phyloP scores from a whole-genome alignment of 2,888 invertebrate genomes.

The Clitarchus hookeri region DNA sequence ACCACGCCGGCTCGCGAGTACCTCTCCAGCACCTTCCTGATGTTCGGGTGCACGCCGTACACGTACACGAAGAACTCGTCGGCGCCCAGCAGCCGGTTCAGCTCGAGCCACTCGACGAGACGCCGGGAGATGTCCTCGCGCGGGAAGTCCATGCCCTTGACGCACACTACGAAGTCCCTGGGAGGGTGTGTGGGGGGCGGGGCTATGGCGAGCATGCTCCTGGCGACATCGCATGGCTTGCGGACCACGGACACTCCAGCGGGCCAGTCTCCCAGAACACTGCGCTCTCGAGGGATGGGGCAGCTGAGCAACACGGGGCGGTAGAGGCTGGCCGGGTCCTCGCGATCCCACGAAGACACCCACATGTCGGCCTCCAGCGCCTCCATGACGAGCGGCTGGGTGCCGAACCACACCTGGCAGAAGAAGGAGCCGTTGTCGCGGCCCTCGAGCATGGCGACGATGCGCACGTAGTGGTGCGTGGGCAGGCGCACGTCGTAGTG shows the following conservation, averaged over 20 bases:
- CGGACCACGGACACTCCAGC: constrained; percentile 59
- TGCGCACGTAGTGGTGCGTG: constrained; percentile 48
- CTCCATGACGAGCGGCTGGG: constrained; percentile 59
- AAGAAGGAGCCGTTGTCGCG: constrained; percentile 55
- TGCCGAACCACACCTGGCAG: constrained; percentile 61
- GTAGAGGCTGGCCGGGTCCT: constrained; percentile 51
- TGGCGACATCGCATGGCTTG: constrained; percentile 58
- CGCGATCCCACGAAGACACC: constrained; percentile 64
- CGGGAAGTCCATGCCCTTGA: constrained; percentile 71
- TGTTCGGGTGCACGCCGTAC: constrained; percentile 61
- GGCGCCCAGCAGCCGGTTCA: constrained; percentile 69
- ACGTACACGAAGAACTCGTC: constrained; percentile 69
- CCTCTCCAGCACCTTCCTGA: constrained; percentile 60
- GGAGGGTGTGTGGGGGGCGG: constrained; percentile 41
- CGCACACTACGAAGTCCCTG: constrained; percentile 66
- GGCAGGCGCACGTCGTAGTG: constrained; percentile 59
- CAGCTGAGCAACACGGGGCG: constrained; percentile 66
- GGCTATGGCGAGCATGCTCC: constrained; percentile 55
- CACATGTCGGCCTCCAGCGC: constrained; percentile 66
- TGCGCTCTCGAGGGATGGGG: constrained; percentile 59
- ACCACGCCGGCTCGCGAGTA: constrained; percentile 60
- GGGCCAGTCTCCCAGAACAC: constrained; percentile 46
- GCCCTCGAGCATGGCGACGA: constrained; percentile 51
- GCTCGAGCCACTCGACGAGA: constrained; percentile 74
- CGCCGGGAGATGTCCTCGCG: constrained; percentile 62